Evolutionary conservation across 2,797 vertebrate species (phyloP), one percentile per base, ranked within the genome.

Genomic region (Coracias cyanogaster): DNA sequence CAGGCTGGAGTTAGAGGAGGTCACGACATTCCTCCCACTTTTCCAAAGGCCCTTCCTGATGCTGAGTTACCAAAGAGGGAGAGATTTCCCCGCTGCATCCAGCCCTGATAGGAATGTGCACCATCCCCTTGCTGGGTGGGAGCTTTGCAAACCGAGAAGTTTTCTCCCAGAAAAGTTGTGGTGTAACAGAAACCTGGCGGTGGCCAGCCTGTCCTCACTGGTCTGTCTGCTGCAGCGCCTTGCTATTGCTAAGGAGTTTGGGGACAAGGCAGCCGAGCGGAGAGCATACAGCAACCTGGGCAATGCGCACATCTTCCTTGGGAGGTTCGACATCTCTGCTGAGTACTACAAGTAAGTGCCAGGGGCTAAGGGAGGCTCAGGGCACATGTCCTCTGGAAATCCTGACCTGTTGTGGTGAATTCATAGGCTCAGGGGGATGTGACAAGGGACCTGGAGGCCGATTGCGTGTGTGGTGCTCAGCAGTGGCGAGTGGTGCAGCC

Each of bases 171-270:
- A 29, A 62, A 1, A 37, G 60, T 10, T 54, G 39, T 67, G 33
- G 15, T 15, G 8, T 18, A 5, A 0, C 55, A 12, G 11, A 2
- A 43, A 7, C 29, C 31, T 14, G n/a, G 18, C 41, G 29, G 6
- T 7, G 22, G 25, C 25, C 1, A 35, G 29, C 43, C 45, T 69
- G 33, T 61, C 62, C 82, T 91, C 74, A 82, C 83, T 8, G 7
- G 58, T 35, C 55, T 84, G 24, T 90, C 95, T 82, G 37, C 62
- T 87, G 62, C 98, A 99, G 99, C 98, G 99, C 86, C 98, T 99
- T 29, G 99, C 99, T 95, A 99, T 99, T 6, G 99, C 99, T 29
- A 99, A 99, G 98, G 99, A 99, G 93, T 99, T 99, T 58, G 99
- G 99, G 73, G 99, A 99, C 98, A 99, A 99, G 97, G 99, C 99